Evolutionary conservation across 2,888 invertebrate species (phyloP).

Genomic region (Xiphydria camelus): DNA sequence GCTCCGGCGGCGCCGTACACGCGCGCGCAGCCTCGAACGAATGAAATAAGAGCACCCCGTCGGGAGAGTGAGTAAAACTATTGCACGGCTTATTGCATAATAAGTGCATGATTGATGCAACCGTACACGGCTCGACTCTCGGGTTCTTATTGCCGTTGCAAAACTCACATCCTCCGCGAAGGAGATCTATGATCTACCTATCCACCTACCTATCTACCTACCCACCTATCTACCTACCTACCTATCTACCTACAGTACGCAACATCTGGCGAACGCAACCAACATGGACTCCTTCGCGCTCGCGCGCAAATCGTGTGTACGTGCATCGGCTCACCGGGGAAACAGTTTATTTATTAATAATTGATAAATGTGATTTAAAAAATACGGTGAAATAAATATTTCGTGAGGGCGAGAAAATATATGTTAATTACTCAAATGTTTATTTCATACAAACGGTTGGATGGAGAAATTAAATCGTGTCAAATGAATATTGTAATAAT

Average conservation of each 20-base stretch:
- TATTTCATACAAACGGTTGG: too few relatives aligned
- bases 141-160: not conserved
- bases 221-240: not conserved
- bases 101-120: slow-evolving; percentile 33
- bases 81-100: slow-evolving; percentile 34
- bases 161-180: slow-evolving; percentile 4
- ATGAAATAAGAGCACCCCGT: slow-evolving; percentile 9
- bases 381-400: too few relatives aligned
- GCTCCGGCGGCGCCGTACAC: too few relatives aligned
- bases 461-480: too few relatives aligned
- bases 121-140: not conserved
- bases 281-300: not conserved
- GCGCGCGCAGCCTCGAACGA: slow-evolving; percentile 17
- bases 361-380: too few relatives aligned
- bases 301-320: not conserved
- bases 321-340: not conserved
- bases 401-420: too few relatives aligned
- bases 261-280: not conserved
- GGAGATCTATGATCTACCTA: slow-evolving; percentile 2
- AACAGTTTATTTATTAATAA: too few relatives aligned
- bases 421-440: too few relatives aligned
- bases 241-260: slow-evolving; percentile 6
- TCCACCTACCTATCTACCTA: not conserved
- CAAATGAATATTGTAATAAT: too few relatives aligned
- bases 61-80: slow-evolving; percentile 29